Evolutionary conservation across 2,797 vertebrate species (phyloP).

Genomic region (Todus mexicanus): DNA sequence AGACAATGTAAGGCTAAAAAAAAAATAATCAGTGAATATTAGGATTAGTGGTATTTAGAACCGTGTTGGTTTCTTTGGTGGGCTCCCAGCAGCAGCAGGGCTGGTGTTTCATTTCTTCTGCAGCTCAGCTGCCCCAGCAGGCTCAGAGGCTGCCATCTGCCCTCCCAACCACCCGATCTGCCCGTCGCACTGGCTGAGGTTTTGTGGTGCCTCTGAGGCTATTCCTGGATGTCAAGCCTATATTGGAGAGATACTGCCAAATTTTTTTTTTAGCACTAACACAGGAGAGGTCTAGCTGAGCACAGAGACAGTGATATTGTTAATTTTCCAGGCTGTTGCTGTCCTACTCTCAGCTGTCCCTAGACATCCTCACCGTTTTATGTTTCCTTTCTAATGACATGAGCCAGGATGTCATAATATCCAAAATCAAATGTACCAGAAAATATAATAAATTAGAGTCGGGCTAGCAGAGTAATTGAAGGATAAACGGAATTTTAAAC

Average conservation of each 20-base stretch:
- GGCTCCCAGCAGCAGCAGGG: background rate
- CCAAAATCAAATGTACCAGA: conserved; percentile 69
- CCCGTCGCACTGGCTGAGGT: background rate
- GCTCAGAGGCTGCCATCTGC: background rate
- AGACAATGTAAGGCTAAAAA: background rate
- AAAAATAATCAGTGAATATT: background rate
- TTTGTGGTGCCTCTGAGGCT: conserved; percentile 1
- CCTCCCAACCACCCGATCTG: background rate
- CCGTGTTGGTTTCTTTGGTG: fast-evolving
- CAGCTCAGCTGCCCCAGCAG: background rate
- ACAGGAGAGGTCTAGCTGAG: background rate
- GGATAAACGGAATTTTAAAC: conserved; percentile 70
- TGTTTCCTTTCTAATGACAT: conserved; percentile 56
- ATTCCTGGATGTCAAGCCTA: background rate
- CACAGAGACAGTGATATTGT: conserved; percentile 15
- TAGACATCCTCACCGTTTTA: conserved; percentile 30
- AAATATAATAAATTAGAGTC: conserved; percentile 67
- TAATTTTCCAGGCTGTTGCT: conserved; percentile 63
- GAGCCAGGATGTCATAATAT: conserved; percentile 57
- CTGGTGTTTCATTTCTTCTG: background rate
- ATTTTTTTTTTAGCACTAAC: background rate
- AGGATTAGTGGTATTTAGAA: background rate
- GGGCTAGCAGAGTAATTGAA: conserved; percentile 59
- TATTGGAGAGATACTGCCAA: background rate
- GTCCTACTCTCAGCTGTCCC: conserved; percentile 20